Evolutionary conservation across 2,113 vertebrate species (phyloP).

Genomic region (Gallinago media): DNA sequence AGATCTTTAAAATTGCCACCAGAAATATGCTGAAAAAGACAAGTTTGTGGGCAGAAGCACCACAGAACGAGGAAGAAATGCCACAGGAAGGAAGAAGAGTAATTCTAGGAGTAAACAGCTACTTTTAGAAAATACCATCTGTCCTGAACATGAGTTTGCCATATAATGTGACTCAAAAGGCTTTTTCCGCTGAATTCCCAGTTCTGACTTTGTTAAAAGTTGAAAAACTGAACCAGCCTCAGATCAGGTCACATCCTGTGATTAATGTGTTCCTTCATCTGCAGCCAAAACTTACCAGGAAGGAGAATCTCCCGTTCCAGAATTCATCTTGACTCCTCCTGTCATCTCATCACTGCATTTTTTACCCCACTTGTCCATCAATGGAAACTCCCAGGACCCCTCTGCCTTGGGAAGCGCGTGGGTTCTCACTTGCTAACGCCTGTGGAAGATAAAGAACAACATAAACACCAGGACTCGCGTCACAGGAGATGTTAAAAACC

Average conservation of each 20-base stretch:
- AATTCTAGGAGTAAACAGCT: constrained; percentile 67
- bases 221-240: neutral
- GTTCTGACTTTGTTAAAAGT: neutral
- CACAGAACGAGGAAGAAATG: constrained; percentile 40
- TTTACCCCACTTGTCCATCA: neutral
- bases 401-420: neutral
- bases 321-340: rapidly evolving
- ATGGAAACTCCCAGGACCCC: neutral
- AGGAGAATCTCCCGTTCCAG: neutral
- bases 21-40: constrained; percentile 55
- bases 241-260: neutral
- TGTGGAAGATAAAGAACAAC: rapidly evolving
- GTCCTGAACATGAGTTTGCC: constrained; percentile 25
- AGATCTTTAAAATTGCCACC: neutral
- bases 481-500: neutral
- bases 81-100: constrained; percentile 63
- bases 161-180: constrained; percentile 5
- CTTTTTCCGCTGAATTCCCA: neutral
- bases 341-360: neutral
- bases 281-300: neutral
- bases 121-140: constrained; percentile 68
- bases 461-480: neutral
- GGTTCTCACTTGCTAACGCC: neutral
- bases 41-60: constrained; percentile 40
- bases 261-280: neutral